A percentile compares a stretch with the other conserved stretches of the same genome.
phyloP scores from a whole-genome alignment of 2,888 invertebrate genomes.

The Rapana venosa region DNA sequence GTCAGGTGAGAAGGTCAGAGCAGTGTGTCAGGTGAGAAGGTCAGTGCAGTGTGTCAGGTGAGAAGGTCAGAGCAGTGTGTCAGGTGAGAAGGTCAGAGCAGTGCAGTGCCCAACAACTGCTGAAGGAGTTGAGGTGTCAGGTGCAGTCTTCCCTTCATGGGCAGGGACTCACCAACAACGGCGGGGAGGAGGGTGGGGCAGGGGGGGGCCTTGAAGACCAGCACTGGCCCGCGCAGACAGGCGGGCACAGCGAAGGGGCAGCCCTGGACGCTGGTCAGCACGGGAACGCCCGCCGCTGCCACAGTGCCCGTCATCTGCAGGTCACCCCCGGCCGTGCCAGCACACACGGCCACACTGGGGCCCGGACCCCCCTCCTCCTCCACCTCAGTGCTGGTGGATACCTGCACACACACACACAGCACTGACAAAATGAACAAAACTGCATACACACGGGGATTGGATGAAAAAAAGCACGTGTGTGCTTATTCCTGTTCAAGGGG shows the following conservation, averaged over 20 bases:
- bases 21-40: too few relatives aligned
- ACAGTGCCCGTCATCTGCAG: constrained; percentile 59
- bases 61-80: too few relatives aligned
- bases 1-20: too few relatives aligned
- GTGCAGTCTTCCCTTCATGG: too few relatives aligned
- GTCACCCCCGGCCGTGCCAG: constrained; percentile 50
- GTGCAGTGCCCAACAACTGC: too few relatives aligned
- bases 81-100: too few relatives aligned
- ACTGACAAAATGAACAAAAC: too few relatives aligned
- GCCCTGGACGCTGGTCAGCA: constrained; percentile 61
- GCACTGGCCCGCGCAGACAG: constrained; percentile 54
- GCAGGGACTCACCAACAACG: constrained; percentile 62
- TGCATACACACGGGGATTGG: too few relatives aligned
- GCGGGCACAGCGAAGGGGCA: constrained; percentile 60
- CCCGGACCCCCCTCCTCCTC: constrained; percentile 25
- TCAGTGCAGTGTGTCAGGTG: too few relatives aligned
- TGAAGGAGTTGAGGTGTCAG: too few relatives aligned
- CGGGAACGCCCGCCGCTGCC: constrained; percentile 59
- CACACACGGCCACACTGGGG: constrained; percentile 53
- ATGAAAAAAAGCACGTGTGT: too few relatives aligned
- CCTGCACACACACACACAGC: constrained; percentile 33
- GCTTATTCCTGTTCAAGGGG: too few relatives aligned
- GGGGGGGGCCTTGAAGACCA: constrained; percentile 60
- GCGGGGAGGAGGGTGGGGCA: constrained; percentile 56
- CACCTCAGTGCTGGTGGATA: constrained; percentile 50